Percentiles rank a stretch among this genome's conserved stretches.
These are phyloP conservation scores for Meda fulgida DNA, from an alignment of 2,797 vertebrate species.

Conservation along the genomic window DNA sequence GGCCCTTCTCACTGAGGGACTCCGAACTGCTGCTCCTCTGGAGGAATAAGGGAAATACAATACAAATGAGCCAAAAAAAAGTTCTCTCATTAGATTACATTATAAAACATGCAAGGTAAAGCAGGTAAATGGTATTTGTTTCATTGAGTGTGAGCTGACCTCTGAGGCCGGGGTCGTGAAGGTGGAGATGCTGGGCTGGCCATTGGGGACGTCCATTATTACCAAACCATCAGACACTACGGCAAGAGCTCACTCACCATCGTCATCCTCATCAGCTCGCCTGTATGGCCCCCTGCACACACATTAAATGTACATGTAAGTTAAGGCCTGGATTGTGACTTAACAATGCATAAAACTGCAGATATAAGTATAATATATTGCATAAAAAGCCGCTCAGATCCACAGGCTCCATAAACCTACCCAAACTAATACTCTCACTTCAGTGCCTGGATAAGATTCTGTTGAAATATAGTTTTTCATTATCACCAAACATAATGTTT, in stretches of 20 bases:
- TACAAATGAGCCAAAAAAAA: not conserved
- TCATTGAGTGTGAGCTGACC: conserved; percentile 76
- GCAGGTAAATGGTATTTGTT: not conserved
- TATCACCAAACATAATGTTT: not conserved
- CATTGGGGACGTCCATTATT: conserved; percentile 97
- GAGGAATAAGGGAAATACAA: not conserved
- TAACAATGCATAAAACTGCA: not conserved
- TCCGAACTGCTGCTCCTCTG: conserved; percentile 98
- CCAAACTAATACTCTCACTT: not conserved
- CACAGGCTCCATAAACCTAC: not conserved
- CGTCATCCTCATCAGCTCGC: conserved; percentile 79
- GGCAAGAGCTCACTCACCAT: conserved; percentile 81
- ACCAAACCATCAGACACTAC: conserved; percentile 83
- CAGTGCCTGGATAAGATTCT: not conserved
- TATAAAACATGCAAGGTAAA: not conserved
- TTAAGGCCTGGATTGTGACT: not conserved
- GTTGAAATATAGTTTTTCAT: not conserved
- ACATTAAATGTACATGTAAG: not conserved
- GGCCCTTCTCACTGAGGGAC: conserved; percentile 94
- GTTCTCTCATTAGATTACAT: not conserved
- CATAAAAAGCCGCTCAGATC: not conserved
- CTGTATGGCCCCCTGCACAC: conserved; percentile 74
- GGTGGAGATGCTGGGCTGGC: conserved; percentile 84
- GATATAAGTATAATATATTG: not conserved
- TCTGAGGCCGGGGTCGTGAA: conserved; percentile 85